Evolutionary conservation across 1,140 invertebrate species (phyloP).

Genomic region (Dryas iulia): DNA sequence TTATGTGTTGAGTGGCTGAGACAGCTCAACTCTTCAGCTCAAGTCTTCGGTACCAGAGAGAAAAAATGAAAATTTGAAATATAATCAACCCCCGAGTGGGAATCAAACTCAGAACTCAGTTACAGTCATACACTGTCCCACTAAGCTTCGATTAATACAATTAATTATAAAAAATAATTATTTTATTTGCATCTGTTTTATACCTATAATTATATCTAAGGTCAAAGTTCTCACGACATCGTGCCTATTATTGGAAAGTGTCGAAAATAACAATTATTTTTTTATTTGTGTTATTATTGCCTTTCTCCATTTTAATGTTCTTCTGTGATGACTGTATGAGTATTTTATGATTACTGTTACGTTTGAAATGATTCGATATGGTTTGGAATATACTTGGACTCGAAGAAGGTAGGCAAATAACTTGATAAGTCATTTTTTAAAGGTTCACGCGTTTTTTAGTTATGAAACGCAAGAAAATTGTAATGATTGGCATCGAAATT

Average conservation of each 20-base stretch:
- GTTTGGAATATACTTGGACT: not conserved
- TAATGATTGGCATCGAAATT: no score
- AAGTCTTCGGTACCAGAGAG: no score
- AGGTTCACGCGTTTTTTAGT: no score
- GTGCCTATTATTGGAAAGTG: constrained; percentile 14
- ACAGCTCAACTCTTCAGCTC: no score
- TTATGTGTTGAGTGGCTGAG: no score
- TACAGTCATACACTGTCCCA: not conserved
- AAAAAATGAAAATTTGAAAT: no score
- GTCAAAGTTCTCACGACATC: constrained; percentile 10
- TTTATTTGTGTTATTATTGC: constrained; percentile 3
- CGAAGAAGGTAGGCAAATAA: no score
- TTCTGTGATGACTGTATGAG: not conserved
- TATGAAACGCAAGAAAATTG: no score
- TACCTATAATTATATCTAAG: not conserved
- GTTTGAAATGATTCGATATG: not conserved
- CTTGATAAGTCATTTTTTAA: not conserved
- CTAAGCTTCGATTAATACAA: no score
- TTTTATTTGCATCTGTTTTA: not conserved
- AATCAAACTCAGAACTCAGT: no score
- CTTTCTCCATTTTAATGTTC: constrained; percentile 9
- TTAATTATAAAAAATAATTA: no score
- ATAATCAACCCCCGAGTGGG: no score
- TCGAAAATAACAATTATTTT: not conserved
- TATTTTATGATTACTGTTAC: constrained; percentile 1